Evolutionary conservation across 2,113 vertebrate species (phyloP).

Genomic region (Pitta sordida): DNA sequence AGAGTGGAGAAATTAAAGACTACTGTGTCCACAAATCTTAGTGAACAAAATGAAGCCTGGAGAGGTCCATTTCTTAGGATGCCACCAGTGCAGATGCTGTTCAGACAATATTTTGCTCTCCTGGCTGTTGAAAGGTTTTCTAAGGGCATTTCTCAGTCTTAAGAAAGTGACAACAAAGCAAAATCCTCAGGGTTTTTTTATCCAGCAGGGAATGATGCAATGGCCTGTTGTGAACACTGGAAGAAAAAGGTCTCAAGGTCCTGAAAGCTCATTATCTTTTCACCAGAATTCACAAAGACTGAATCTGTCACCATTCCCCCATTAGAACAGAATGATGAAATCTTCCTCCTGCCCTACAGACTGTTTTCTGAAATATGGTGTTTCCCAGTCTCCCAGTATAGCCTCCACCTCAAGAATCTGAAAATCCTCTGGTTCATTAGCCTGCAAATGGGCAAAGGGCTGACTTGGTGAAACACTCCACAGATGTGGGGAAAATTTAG

Average conservation of each 20-base stretch:
- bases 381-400: background rate
- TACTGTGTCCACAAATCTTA: background rate
- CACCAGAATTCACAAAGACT: background rate
- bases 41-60: background rate
- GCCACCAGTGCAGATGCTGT: background rate
- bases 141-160: background rate
- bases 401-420: background rate
- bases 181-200: background rate
- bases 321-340: background rate
- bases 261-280: background rate
- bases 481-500: conserved; percentile 56
- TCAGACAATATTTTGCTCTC: background rate
- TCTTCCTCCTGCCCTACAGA: background rate
- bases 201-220: background rate
- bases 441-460: background rate
- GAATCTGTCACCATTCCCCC: background rate
- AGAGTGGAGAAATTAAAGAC: background rate
- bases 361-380: background rate
- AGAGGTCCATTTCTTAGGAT: background rate
- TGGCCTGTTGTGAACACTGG: background rate
- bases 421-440: background rate
- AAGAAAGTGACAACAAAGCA: background rate
- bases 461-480: background rate
- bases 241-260: background rate
- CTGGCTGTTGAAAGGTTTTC: background rate